A percentile compares a stretch with the other conserved stretches of the same genome.
phyloP scores from a whole-genome alignment of 2,888 invertebrate genomes.

The Chrysolina haemoptera region DNA sequence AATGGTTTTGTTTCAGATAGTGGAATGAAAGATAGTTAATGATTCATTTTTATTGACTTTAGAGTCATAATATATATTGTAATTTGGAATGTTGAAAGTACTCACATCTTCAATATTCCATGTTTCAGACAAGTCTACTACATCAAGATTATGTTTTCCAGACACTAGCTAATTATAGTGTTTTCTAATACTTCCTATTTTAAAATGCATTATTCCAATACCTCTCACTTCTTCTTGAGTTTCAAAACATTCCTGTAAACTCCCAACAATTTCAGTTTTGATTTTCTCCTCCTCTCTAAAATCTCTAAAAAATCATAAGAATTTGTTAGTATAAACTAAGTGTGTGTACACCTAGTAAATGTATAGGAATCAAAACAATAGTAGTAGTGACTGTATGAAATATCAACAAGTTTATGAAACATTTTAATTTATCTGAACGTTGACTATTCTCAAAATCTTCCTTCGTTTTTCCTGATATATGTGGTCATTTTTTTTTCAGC shows the following conservation, averaged over 20 bases:
- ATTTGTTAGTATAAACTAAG: not conserved
- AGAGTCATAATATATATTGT: constrained; percentile 1
- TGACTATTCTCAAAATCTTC: constrained; percentile 11
- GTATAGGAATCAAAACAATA: not conserved
- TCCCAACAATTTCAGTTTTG: not conserved
- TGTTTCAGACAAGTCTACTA: not conserved
- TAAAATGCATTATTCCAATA: constrained; percentile 21
- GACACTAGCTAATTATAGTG: constrained; percentile 13
- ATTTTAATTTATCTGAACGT: not conserved
- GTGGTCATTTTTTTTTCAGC: constrained; percentile 16
- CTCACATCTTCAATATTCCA: not conserved
- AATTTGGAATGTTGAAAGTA: not conserved
- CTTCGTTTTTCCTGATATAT: constrained; percentile 7
- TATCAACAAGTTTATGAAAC: constrained; percentile 10
- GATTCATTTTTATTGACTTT: constrained; percentile 1
- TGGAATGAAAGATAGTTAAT: not conserved
- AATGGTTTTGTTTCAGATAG: constrained; percentile 10
- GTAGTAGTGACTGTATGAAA: constrained; percentile 14
- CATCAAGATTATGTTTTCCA: constrained; percentile 7
- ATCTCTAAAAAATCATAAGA: constrained; percentile 16
- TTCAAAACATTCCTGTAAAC: constrained; percentile 5
- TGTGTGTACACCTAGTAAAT: constrained; percentile 14
- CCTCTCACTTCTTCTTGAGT: not conserved
- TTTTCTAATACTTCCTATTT: constrained; percentile 13
- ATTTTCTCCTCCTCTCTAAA: constrained; percentile 15